Conservation (phyloP, 2,888 invertebrate genomes). For the Archaeoteleia sp. region DNA sequence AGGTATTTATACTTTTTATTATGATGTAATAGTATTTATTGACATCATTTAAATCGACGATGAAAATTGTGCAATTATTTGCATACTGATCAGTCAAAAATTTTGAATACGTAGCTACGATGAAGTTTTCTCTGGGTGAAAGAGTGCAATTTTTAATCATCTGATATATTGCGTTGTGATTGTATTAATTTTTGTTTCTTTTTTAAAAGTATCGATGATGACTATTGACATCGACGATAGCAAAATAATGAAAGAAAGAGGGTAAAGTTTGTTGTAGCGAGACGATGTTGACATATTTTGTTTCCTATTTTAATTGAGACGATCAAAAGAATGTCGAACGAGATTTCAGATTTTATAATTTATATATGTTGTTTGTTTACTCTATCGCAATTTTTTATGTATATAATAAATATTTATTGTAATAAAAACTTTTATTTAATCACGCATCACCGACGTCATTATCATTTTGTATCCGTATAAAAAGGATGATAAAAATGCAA, state of each 20-base stretch:
- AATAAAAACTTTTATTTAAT: constrained; percentile 47
- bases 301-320: constrained; percentile 29
- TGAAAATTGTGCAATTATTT: background rate
- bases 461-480: too few species aligned
- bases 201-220: background rate
- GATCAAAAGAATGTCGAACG: constrained; percentile 40
- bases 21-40: too few species aligned
- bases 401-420: constrained; percentile 52
- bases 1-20: too few species aligned
- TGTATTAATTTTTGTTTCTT: background rate
- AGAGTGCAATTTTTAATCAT: constrained; percentile 1
- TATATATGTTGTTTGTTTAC: constrained; percentile 51
- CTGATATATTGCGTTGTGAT: background rate
- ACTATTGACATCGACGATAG: background rate
- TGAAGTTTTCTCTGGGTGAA: background rate
- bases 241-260: background rate
- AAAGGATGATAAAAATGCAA: too few species aligned
- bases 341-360: constrained; percentile 47
- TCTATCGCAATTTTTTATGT: constrained; percentile 48
- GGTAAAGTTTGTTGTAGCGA: constrained; percentile 2
- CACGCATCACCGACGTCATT: too few species aligned
- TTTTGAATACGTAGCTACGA: background rate
- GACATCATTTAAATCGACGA: constrained; percentile 1
- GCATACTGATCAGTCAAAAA: background rate
- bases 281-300: constrained; percentile 34